Evolutionary conservation across 2,888 invertebrate genomes (phyloP).

Genomic region (Alviniconcha strummeri): DNA sequence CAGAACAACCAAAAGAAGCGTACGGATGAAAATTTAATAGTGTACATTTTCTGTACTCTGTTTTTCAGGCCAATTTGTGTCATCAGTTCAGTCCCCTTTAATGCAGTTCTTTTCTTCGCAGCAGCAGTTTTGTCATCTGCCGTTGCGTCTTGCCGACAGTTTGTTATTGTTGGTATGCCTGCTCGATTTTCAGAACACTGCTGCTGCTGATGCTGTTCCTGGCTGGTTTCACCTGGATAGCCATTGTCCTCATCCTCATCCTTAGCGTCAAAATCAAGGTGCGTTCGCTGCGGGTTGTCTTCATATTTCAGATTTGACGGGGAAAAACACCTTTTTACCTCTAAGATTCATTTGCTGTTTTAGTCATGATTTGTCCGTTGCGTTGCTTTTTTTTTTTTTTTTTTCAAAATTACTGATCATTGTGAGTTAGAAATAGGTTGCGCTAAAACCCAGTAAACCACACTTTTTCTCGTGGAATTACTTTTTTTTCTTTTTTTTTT

Average conservation of each 20-base stretch:
- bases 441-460: too few relatives aligned
- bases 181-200: constrained; percentile 77
- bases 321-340: not conserved
- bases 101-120: too few relatives aligned
- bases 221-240: constrained; percentile 92
- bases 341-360: not conserved
- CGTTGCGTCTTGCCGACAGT: too few relatives aligned
- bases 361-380: not conserved
- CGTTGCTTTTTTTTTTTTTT: not conserved
- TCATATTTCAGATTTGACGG: not conserved
- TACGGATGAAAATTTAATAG: too few relatives aligned
- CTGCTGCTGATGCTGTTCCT: constrained; percentile 89
- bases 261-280: constrained; percentile 84
- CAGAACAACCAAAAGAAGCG: too few relatives aligned
- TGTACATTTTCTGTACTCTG: too few relatives aligned
- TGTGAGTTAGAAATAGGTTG: too few relatives aligned
- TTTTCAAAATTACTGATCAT: too few relatives aligned
- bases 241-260: constrained; percentile 88
- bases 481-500: not conserved
- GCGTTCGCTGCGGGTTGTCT: not conserved
- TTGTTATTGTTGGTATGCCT: too few relatives aligned
- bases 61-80: too few relatives aligned
- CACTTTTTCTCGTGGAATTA: not conserved
- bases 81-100: too few relatives aligned
- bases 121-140: too few relatives aligned